These are phyloP conservation scores for Thaumetopoea pityocampa DNA, from an alignment of 1,140 invertebrate genomes.

Conservation along the genomic window DNA sequence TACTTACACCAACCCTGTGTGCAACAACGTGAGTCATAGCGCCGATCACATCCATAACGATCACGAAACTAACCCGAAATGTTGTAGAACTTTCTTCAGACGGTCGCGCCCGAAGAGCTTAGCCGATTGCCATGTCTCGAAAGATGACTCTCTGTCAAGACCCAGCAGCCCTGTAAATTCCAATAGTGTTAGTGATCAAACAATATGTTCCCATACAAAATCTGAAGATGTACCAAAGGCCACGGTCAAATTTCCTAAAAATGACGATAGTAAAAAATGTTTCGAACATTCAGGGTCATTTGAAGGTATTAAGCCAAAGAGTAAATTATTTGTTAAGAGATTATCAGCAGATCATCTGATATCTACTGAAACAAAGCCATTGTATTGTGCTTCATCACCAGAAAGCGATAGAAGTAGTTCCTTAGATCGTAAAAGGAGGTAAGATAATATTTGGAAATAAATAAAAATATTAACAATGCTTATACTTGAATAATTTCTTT, in stretches of 20 bases:
- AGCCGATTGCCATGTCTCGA: constrained; percentile 44
- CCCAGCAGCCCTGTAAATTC: constrained; percentile 54
- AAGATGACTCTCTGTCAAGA: constrained; percentile 44
- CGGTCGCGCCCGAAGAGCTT: constrained; percentile 61
- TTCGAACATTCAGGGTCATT: constrained; percentile 68
- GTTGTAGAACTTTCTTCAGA: constrained; percentile 63
- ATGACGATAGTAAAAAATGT: constrained; percentile 50
- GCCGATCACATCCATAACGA: constrained; percentile 37
- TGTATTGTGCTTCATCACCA: constrained; percentile 61
- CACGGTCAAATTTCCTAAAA: constrained; percentile 59
- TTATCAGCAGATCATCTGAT: constrained; percentile 69
- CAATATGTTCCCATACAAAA: constrained; percentile 49
- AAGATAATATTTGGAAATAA: constrained; percentile 20
- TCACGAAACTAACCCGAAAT: constrained; percentile 54
- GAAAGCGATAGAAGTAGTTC: constrained; percentile 69
- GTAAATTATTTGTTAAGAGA: constrained; percentile 67
- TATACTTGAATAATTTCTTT: constrained; percentile 4
- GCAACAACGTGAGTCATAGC: constrained; percentile 31
- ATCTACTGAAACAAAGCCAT: constrained; percentile 54
- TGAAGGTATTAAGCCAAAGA: constrained; percentile 65
- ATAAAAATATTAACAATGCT: neutral
- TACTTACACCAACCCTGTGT: constrained; percentile 31
- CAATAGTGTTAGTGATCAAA: constrained; percentile 56
- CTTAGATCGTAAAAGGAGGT: constrained; percentile 65
- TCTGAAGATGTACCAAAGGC: constrained; percentile 62